A percentile compares a stretch with the other conserved stretches of the same genome.
Evolutionary conservation across 2,888 invertebrate genomes (phyloP).

Genomic region (Macrosoma leucophasiata): DNA sequence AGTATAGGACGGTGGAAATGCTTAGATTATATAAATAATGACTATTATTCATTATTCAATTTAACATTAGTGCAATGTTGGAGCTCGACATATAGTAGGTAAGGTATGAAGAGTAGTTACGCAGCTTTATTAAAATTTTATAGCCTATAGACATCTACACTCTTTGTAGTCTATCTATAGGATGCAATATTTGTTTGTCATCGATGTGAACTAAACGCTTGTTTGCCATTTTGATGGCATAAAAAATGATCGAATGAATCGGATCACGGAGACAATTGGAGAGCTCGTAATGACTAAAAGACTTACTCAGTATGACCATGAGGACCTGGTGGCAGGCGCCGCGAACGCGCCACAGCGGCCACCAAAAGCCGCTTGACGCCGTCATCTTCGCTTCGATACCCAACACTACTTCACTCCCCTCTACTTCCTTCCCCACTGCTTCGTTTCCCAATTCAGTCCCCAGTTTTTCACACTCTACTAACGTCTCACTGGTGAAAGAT

Average conservation of each 20-base stretch:
- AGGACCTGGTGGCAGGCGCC: slow-evolving; percentile 28
- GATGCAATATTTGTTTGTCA: not conserved
- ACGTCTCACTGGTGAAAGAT: too few species aligned
- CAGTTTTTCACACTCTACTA: too few species aligned
- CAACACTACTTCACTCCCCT: too few species aligned
- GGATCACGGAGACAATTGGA: not conserved
- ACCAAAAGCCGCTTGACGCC: slow-evolving; percentile 3
- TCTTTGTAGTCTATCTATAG: not conserved
- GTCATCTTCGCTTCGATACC: slow-evolving; percentile 1
- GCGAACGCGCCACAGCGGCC: slow-evolving; percentile 15
- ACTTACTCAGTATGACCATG: slow-evolving; percentile 34
- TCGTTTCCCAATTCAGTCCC: too few species aligned
- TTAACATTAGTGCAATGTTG: too few species aligned
- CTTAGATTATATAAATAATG: too few species aligned
- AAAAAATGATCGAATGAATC: slow-evolving; percentile 1
- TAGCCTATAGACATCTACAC: not conserved
- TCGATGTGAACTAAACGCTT: slow-evolving; percentile 7
- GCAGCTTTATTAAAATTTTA: not conserved
- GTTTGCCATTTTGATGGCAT: slow-evolving; percentile 3
- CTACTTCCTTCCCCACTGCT: too few species aligned
- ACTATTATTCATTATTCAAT: too few species aligned
- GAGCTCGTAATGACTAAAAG: not conserved
- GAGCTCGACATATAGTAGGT: too few species aligned
- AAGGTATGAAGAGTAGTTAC: not conserved
- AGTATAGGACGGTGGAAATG: too few species aligned